phyloP scores from a whole-genome alignment of 1,140 invertebrate genomes.

The Lithobius niger region DNA sequence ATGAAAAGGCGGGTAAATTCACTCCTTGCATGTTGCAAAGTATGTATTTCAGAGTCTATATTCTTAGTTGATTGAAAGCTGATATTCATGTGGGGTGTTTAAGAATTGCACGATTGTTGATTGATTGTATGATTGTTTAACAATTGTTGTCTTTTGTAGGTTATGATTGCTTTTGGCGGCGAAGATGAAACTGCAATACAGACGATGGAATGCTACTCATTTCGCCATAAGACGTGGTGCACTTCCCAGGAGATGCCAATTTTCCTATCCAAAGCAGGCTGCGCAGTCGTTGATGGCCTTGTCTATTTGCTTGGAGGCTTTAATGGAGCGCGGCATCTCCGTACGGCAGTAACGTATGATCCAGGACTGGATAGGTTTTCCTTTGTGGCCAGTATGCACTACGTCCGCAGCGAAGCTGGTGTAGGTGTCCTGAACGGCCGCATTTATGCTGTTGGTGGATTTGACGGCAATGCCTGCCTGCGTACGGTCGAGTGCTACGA shows the following conservation, averaged over 20 bases:
- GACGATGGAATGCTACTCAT: slow-evolving; percentile 12
- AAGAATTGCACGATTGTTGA: too few relatives aligned
- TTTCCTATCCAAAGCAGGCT: slow-evolving; percentile 11
- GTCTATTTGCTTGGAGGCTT: slow-evolving; percentile 47
- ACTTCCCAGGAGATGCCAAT: slow-evolving; percentile 8
- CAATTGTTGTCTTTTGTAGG: slow-evolving; percentile 8
- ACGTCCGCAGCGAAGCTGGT: slow-evolving; percentile 57
- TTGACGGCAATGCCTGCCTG: slow-evolving; percentile 59
- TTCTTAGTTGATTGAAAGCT: too few relatives aligned
- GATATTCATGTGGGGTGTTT: too few relatives aligned
- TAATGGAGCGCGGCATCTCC: slow-evolving; percentile 69
- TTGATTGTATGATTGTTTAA: too few relatives aligned
- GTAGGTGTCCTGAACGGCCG: slow-evolving; percentile 48
- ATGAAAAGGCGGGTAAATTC: too few relatives aligned
- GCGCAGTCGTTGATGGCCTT: slow-evolving; percentile 5
- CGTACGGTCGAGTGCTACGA: slow-evolving; percentile 51
- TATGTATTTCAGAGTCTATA: too few relatives aligned
- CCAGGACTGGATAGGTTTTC: slow-evolving; percentile 52
- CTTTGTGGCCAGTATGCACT: slow-evolving; percentile 48
- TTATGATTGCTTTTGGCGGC: slow-evolving; percentile 11
- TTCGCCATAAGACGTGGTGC: slow-evolving; percentile 9
- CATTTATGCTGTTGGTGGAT: slow-evolving; percentile 64
- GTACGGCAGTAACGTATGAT: slow-evolving; percentile 57
- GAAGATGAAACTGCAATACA: slow-evolving; percentile 10
- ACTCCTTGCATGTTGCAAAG: too few relatives aligned